A percentile compares a stretch with the other conserved stretches of the same genome.
phyloP scores from a whole-genome alignment of 2,113 vertebrate species.

The Periophthalmus modestus region DNA sequence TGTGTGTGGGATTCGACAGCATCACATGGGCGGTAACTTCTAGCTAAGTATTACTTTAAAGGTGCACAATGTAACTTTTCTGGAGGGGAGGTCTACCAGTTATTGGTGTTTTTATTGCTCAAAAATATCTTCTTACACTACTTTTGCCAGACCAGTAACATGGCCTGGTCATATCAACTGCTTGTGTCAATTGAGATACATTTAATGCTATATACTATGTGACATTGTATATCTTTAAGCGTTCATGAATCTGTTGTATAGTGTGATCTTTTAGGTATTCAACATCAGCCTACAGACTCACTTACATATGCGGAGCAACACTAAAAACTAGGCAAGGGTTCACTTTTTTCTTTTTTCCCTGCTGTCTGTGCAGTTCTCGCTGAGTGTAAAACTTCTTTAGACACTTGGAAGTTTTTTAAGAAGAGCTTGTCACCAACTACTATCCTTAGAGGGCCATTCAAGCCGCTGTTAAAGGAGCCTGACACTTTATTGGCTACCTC shows the following conservation, averaged over 20 bases:
- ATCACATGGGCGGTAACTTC: not conserved
- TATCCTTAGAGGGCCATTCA: slow-evolving; percentile 35
- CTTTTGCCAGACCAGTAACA: too few relatives aligned
- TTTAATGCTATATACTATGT: too few relatives aligned
- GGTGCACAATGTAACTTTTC: too few relatives aligned
- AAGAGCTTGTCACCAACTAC: slow-evolving; percentile 40
- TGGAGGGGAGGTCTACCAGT: too few relatives aligned
- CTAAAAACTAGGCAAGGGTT: slow-evolving; percentile 22
- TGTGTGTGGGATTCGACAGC: too few relatives aligned
- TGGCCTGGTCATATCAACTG: too few relatives aligned
- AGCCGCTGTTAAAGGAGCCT: slow-evolving; percentile 14
- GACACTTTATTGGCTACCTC: slow-evolving; percentile 27
- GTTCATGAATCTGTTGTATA: not conserved
- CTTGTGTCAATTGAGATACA: too few relatives aligned
- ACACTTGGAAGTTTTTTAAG: slow-evolving; percentile 42
- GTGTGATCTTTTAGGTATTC: not conserved
- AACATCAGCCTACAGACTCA: not conserved
- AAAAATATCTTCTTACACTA: too few relatives aligned
- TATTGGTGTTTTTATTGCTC: too few relatives aligned
- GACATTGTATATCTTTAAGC: too few relatives aligned
- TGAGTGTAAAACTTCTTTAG: slow-evolving; percentile 47
- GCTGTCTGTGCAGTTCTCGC: slow-evolving; percentile 36
- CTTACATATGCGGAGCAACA: not conserved
- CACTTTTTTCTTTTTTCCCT: slow-evolving; percentile 2
- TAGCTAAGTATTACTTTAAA: too few relatives aligned